Conservation (phyloP, 2,797 vertebrate genomes). For the Galagoides demidoff region DNA sequence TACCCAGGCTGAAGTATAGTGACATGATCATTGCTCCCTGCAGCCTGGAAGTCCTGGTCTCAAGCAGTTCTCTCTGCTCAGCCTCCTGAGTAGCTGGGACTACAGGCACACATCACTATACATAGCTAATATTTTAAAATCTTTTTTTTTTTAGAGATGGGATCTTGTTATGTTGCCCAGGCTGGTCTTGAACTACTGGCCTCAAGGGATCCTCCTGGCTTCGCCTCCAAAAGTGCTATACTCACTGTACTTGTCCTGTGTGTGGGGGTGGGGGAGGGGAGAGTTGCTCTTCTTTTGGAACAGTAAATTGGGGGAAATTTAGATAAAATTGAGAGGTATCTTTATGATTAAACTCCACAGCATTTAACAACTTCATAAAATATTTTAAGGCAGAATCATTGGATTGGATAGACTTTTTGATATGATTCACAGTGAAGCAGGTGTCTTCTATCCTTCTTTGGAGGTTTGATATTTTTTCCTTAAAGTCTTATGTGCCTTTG, state of each 20-base stretch:
- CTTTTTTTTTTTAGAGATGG: not conserved
- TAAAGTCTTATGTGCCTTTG: conserved; percentile 33
- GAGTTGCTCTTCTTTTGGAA: not conserved
- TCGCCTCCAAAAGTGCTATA: not conserved
- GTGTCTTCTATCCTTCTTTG: not conserved
- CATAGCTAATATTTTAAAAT: not conserved
- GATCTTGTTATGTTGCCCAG: not conserved
- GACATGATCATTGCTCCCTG: not conserved
- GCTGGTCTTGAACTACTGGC: not conserved
- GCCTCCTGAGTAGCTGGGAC: not conserved
- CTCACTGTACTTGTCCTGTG: not conserved
- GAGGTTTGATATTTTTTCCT: conserved; percentile 33
- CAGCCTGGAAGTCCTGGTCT: not conserved
- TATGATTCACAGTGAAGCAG: not conserved
- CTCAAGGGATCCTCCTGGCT: not conserved
- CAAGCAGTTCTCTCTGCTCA: not conserved
- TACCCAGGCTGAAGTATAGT: not conserved
- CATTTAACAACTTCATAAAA: not conserved
- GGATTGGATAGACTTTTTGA: not conserved
- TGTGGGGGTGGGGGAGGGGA: not conserved
- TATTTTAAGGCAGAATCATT: not conserved
- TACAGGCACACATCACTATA: not conserved
- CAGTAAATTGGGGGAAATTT: conserved; percentile 9
- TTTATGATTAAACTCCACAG: not conserved
- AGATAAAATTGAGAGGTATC: not conserved